These are phyloP conservation scores for Lytechinus pictus DNA, from an alignment of 35 echinoderm and acorn worm genomes.

Conservation along the genomic window DNA sequence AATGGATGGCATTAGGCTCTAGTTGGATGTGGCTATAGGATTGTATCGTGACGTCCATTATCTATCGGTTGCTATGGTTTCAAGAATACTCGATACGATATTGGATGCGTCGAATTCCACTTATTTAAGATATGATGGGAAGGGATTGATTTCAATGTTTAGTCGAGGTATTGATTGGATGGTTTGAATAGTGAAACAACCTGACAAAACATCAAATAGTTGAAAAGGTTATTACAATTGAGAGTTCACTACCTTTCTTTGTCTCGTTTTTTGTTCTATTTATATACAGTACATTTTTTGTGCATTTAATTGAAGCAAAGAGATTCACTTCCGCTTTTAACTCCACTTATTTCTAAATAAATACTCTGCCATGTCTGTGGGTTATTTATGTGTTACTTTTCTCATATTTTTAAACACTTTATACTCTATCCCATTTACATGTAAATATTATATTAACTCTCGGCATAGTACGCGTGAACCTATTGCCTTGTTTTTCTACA, in stretches of 20 bases:
- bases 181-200: background rate
- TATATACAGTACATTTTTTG: background rate
- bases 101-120: background rate
- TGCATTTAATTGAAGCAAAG: background rate
- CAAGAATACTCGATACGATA: constrained; percentile 22
- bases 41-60: constrained; percentile 49
- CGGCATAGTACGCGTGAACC: too few species aligned
- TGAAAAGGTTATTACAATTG: constrained; percentile 16
- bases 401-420: too few species aligned
- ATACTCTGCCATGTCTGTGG: too few species aligned
- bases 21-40: constrained; percentile 27
- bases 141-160: constrained; percentile 33
- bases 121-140: constrained; percentile 15
- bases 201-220: background rate
- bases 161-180: background rate
- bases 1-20: constrained; percentile 35
- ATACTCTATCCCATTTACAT: too few species aligned
- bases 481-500: too few species aligned
- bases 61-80: constrained; percentile 32
- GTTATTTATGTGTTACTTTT: too few species aligned
- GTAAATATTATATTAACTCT: too few species aligned
- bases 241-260: background rate
- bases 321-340: background rate
- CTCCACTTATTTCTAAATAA: background rate
- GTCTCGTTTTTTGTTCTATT: background rate